These are phyloP conservation scores for Lasioglossum villosulum DNA, from an alignment of 2,888 invertebrate species.

Conservation along the genomic window DNA sequence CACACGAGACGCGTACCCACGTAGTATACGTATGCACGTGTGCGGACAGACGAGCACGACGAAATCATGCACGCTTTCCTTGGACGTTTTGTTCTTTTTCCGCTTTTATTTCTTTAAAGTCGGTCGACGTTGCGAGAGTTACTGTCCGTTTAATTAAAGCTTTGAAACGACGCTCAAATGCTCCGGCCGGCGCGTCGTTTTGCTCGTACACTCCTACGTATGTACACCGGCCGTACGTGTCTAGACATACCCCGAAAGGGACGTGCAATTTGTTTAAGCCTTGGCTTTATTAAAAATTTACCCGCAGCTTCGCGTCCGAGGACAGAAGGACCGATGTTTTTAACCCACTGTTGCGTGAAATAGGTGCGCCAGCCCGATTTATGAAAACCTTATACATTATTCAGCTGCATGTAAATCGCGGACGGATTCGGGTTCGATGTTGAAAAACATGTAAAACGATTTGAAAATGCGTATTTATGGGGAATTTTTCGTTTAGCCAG, in stretches of 20 bases:
- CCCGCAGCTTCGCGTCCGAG: background rate
- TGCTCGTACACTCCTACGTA: background rate
- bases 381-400: constrained; percentile 53
- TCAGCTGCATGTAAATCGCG: constrained; percentile 33
- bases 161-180: constrained; percentile 3
- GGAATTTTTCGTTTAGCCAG: background rate
- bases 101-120: background rate
- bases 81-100: background rate
- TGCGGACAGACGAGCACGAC: background rate
- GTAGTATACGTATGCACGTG: background rate
- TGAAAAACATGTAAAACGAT: background rate
- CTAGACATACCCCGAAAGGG: background rate
- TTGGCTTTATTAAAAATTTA: background rate
- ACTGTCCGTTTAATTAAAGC: constrained; percentile 25
- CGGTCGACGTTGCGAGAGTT: background rate
- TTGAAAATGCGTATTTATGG: background rate
- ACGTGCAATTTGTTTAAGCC: background rate
- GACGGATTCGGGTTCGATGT: constrained; percentile 3
- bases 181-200: background rate
- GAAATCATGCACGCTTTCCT: background rate
- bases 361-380: constrained; percentile 36
- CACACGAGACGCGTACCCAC: background rate
- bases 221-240: background rate
- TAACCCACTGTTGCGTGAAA: background rate
- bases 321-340: background rate